Percentiles rank a stretch among this genome's conserved stretches.
Conservation (phyloP, 2,113 vertebrate genomes). For the Alaudala cheleensis region DNA sequence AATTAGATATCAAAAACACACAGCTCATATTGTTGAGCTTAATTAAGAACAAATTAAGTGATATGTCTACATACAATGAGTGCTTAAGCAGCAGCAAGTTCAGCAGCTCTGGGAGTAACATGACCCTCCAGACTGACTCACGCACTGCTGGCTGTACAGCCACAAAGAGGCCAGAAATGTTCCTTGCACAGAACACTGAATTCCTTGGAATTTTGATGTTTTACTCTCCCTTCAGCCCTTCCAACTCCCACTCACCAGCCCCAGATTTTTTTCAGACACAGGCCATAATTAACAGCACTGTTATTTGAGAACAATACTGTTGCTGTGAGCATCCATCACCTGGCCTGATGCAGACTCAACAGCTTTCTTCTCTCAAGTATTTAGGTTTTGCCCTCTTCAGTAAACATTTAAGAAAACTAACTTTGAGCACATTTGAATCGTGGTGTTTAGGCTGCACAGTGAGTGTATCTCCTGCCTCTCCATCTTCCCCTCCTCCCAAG, state of each 20-base stretch:
- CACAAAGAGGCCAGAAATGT: background rate
- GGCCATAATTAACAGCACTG: background rate
- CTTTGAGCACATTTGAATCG: rapidly evolving
- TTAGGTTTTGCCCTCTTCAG: background rate
- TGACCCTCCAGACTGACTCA: background rate
- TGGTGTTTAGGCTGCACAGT: background rate
- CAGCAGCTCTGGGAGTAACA: background rate
- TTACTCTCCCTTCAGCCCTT: background rate
- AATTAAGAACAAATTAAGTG: constrained; percentile 44
- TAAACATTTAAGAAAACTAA: background rate
- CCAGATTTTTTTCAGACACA: background rate
- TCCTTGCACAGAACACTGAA: background rate
- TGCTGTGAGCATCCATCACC: background rate
- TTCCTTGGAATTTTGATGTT: constrained; percentile 1
- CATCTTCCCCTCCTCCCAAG: background rate
- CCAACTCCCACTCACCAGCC: constrained; percentile 19
- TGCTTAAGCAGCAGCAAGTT: background rate
- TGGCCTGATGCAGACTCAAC: background rate
- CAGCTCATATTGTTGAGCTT: background rate
- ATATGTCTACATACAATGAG: background rate
- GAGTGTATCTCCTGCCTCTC: background rate
- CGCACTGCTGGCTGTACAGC: background rate
- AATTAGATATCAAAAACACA: background rate
- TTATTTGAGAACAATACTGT: background rate
- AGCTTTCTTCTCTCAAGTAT: background rate